Conservation (phyloP, 1,140 invertebrate species). For the Bacillus rossius region DNA sequence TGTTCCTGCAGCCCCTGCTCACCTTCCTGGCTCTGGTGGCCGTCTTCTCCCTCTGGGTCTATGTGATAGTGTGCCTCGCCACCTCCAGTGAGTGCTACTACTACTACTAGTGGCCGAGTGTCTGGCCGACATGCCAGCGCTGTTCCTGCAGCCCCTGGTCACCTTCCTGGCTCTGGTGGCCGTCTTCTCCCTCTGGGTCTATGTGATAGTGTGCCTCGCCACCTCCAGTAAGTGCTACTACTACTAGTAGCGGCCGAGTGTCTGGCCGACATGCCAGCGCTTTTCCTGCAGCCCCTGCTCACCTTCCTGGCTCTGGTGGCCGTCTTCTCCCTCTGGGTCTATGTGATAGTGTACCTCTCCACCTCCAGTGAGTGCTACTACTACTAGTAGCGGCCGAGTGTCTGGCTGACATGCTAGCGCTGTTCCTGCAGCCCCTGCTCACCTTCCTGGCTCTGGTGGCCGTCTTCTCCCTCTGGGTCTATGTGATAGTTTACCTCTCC, state of each 20-base stretch:
- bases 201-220: conserved; percentile 64
- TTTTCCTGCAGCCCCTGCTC: conserved; percentile 82
- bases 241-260: no score
- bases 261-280: conserved; percentile 72
- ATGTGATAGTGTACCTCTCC: conserved; percentile 64
- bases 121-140: conserved; percentile 72
- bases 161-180: conserved; percentile 72
- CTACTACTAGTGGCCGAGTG: no score
- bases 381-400: no score
- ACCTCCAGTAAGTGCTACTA: conserved; percentile 66
- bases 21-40: conserved; percentile 72
- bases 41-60: conserved; percentile 83
- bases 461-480: conserved; percentile 83
- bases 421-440: conserved; percentile 82
- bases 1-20: conserved; percentile 82
- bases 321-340: conserved; percentile 83
- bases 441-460: conserved; percentile 72
- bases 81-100: conserved; percentile 66
- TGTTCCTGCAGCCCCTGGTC: conserved; percentile 82
- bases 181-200: conserved; percentile 83
- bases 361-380: conserved; percentile 66
- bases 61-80: conserved; percentile 64
- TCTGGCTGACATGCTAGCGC: conserved; percentile 72
- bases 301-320: conserved; percentile 72
- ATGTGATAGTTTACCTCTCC: conserved; percentile 64